Evolutionary conservation across 1,140 invertebrate genomes (phyloP), one percentile per base, ranked within the genome.

Genomic region (Ceratosolen solmsi): DNA sequence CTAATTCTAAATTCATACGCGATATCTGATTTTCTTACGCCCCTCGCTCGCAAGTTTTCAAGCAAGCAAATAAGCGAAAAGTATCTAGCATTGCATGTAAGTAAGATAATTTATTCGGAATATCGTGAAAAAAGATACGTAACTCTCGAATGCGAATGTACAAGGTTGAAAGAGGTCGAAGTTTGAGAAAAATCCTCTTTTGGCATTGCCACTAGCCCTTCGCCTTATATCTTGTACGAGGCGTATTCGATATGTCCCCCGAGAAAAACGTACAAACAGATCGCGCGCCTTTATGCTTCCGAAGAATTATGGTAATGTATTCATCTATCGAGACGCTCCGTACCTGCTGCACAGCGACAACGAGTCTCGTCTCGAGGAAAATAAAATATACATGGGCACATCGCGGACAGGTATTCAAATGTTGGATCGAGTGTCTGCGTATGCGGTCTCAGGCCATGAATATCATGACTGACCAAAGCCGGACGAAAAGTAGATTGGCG

Each of bases 391-490:
- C 89, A 91, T 91, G 89, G 88, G 88, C 82, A 30, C 33, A 46
- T 49, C 17, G 25, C 11, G 88, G 86, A 86, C 86, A 85, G 85
- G 86, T 91, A 92, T 92, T 92, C 90, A 92, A 92, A 92, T 91
- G 86, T 88, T 86, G 85, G 88, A 90, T 91, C 90, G 86, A 90
- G 91, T 92, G 89, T 89, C 38, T 46, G 25, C 49, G n/a, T n/a
- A 46, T 89, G n/a, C n/a, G n/a, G 89, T 91, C 90, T 89, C 90
- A 88, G 85, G 86, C 90, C 90, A 91, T 91, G 90, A 91, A 91
- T 91, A 91, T 91, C 90, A 90, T 91, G 90, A 90, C 89, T 91
- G 90, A 91, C 90, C 90, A 89, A 90, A 87, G 85, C 81, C 86
- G 79, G 77, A 87, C 86, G 82, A 2, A 65, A 49, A 33, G 58